These are phyloP conservation scores for Drosophila maculinotata DNA, from an alignment of 2,888 invertebrate genomes.

Conservation along the genomic window DNA sequence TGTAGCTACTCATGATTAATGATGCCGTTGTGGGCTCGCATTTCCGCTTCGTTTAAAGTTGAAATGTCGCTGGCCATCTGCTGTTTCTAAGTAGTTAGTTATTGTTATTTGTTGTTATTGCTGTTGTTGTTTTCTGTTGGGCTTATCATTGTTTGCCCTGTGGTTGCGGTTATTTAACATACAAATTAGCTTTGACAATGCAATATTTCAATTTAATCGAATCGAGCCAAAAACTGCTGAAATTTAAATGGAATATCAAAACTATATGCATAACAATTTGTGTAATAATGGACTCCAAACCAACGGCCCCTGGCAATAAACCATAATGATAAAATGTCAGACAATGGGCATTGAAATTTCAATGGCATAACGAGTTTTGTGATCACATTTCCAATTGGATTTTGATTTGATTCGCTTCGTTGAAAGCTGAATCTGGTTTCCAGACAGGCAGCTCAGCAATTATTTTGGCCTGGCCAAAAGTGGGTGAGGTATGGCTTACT, in stretches of 20 bases:
- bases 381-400: conserved; percentile 42
- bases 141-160: conserved; percentile 54
- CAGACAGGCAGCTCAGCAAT: conserved; percentile 20
- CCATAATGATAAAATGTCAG: conserved; percentile 25
- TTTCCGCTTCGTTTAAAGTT: conserved; percentile 80
- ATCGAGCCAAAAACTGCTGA: conserved; percentile 4
- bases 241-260: conserved; percentile 6
- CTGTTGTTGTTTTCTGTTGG: conserved; percentile 21
- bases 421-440: conserved; percentile 16
- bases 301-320: conserved; percentile 5
- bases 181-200: conserved; percentile 58
- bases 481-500: background rate
- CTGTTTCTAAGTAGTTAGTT: conserved; percentile 23
- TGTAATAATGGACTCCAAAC: conserved; percentile 4
- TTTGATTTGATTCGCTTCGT: conserved; percentile 33
- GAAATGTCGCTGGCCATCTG: conserved; percentile 65
- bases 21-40: conserved; percentile 61
- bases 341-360: conserved; percentile 28
- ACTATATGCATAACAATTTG: conserved; percentile 9
- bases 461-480: conserved; percentile 17
- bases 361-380: conserved; percentile 38
- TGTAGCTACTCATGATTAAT: conserved; percentile 73
- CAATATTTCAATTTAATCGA: conserved; percentile 40
- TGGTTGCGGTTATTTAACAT: conserved; percentile 69
- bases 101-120: conserved; percentile 21